Percentiles rank a stretch among this genome's conserved stretches.
Evolutionary conservation across 1,140 invertebrate species (phyloP).

Genomic region (Solenopsis invicta): DNA sequence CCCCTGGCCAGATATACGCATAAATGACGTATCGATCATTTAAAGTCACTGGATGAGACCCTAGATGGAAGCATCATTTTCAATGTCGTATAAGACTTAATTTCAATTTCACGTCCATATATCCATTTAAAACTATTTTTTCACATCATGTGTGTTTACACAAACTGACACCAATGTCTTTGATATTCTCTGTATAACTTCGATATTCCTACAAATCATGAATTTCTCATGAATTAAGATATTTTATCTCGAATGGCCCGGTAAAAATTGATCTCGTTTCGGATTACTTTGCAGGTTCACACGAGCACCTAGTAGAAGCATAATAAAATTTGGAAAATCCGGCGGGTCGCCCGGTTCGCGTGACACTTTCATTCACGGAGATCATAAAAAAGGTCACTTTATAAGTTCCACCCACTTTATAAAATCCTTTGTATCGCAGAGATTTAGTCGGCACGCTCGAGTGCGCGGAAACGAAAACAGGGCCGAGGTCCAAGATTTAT

Average conservation of each 20-base stretch:
- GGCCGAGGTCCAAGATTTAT: constrained; percentile 79
- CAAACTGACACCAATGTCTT: neutral
- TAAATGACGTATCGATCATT: constrained; percentile 28
- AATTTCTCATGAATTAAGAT: constrained; percentile 48
- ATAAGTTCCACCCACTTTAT: constrained; percentile 82
- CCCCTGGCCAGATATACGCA: neutral
- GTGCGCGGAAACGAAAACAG: constrained; percentile 80
- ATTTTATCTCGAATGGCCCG: constrained; percentile 22
- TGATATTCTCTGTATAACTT: neutral
- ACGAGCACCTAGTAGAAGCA: constrained; percentile 51
- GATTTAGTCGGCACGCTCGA: constrained; percentile 81
- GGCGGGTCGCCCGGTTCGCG: constrained; percentile 69
- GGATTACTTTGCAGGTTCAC: constrained; percentile 65
- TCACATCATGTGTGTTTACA: neutral
- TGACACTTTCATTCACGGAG: constrained; percentile 76
- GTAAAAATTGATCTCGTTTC: constrained; percentile 70
- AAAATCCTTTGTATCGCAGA: constrained; percentile 77
- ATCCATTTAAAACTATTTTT: neutral
- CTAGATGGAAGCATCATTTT: neutral
- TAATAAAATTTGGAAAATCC: constrained; percentile 75
- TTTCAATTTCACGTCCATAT: neutral
- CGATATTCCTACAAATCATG: neutral
- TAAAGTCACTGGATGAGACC: neutral
- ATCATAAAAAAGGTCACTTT: constrained; percentile 83
- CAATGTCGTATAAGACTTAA: neutral